Evolutionary conservation across 2,113 vertebrate genomes (phyloP).

Genomic region (Guaruba guarouba): DNA sequence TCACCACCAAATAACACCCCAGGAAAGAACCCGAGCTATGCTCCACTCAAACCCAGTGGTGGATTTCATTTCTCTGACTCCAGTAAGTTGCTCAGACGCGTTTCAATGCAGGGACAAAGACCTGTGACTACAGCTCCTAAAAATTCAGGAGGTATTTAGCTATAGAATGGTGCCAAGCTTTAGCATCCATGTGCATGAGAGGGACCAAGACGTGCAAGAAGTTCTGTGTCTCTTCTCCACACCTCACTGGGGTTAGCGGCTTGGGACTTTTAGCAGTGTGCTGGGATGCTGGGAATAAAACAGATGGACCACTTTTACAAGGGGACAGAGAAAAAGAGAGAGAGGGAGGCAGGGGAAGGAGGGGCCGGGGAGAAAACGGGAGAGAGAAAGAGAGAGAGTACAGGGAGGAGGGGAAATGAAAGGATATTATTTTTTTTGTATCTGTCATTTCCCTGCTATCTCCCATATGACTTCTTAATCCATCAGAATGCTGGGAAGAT

Average conservation of each 20-base stretch:
- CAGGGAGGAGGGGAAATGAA: conserved; percentile 86
- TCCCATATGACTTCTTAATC: conserved; percentile 99
- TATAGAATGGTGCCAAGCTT: background rate
- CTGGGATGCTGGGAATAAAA: conserved; percentile 72
- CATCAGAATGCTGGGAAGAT: conserved; percentile 99
- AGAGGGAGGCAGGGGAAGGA: conserved; percentile 41
- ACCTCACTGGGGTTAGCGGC: background rate
- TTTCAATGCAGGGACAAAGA: background rate
- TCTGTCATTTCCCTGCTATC: conserved; percentile 99
- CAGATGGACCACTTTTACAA: conserved; percentile 73
- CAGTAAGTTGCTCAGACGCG: background rate
- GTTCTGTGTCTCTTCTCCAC: background rate
- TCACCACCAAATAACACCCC: background rate
- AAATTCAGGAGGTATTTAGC: background rate
- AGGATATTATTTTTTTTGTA: conserved; percentile 98
- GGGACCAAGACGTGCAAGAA: background rate
- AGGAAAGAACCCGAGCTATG: background rate
- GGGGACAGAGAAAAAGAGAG: conserved; percentile 66
- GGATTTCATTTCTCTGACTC: background rate
- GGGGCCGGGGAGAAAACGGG: conserved; percentile 61
- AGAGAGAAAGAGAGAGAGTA: conserved; percentile 62
- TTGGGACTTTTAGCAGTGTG: conserved; percentile 63
- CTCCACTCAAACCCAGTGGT: background rate
- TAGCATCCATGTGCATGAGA: background rate
- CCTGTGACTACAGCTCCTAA: background rate